Evolutionary conservation across 2,797 vertebrate species (phyloP).

Genomic region (Salarias fasciatus): DNA sequence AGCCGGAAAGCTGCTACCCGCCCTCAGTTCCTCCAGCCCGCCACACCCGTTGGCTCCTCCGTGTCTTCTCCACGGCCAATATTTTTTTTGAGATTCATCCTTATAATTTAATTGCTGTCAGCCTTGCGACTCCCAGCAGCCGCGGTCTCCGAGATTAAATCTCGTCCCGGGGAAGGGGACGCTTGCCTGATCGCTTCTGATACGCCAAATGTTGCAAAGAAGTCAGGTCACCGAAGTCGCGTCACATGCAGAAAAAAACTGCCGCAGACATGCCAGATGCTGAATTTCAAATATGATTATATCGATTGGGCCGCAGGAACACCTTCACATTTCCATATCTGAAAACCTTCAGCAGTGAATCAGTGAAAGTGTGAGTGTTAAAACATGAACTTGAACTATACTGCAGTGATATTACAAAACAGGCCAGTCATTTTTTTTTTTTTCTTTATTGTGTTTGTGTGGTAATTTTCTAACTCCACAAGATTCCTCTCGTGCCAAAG

Average conservation of each 20-base stretch:
- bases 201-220: constrained; percentile 69
- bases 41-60: constrained; percentile 41
- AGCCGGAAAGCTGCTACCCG: constrained; percentile 22
- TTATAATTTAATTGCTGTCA: constrained; percentile 77
- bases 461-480: constrained; percentile 38
- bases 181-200: constrained; percentile 72
- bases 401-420: no score
- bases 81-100: constrained; percentile 67
- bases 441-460: constrained; percentile 13
- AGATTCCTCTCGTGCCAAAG: constrained; percentile 40
- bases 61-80: constrained; percentile 53
- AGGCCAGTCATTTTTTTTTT: constrained; percentile 19
- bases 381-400: constrained; percentile 20
- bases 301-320: constrained; percentile 53
- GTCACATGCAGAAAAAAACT: constrained; percentile 51
- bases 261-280: constrained; percentile 55
- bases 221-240: constrained; percentile 57
- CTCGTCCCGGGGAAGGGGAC: constrained; percentile 62
- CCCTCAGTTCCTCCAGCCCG: constrained; percentile 15
- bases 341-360: constrained; percentile 44
- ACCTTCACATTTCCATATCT: constrained; percentile 68
- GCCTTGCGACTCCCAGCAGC: constrained; percentile 61
- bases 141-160: constrained; percentile 73
- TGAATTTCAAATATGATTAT: constrained; percentile 72
- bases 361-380: constrained; percentile 39